These are phyloP conservation scores for Micronycteris hirsuta DNA, from an alignment of 2,113 vertebrate species.

Conservation along the genomic window DNA sequence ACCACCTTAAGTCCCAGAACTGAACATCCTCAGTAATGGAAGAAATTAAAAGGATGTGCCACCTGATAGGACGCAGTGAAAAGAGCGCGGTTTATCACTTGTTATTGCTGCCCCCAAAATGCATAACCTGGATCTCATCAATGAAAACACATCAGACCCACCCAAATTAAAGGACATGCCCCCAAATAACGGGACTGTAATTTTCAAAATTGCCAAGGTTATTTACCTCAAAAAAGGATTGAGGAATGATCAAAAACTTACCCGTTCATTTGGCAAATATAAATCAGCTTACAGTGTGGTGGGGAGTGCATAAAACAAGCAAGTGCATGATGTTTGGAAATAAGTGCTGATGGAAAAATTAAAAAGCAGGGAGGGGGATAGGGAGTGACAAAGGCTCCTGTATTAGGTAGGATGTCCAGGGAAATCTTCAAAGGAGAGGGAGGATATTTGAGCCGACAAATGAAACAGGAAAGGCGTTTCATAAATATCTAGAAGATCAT, in stretches of 20 bases:
- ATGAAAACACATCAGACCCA: neutral
- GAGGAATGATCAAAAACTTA: neutral
- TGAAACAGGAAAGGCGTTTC: neutral
- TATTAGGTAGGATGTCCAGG: no score
- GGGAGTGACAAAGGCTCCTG: neutral
- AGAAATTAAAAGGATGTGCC: neutral
- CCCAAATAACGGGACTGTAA: neutral
- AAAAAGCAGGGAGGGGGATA: neutral
- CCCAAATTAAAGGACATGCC: neutral
- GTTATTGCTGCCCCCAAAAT: neutral
- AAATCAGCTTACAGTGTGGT: neutral
- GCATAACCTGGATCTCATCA: neutral
- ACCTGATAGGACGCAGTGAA: neutral
- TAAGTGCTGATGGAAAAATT: neutral
- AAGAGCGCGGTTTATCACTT: neutral
- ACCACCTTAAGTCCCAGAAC: neutral
- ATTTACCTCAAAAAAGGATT: neutral
- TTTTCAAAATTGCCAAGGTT: neutral
- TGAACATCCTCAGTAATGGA: neutral
- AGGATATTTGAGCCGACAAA: neutral
- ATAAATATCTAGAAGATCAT: neutral
- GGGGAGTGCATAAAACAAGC: neutral
- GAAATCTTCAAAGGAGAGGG: neutral
- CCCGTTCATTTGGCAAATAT: neutral
- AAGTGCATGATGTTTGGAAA: neutral